Evolutionary conservation across 2,113 vertebrate genomes (phyloP).

Genomic region (Neolamprologus fasciatus): DNA sequence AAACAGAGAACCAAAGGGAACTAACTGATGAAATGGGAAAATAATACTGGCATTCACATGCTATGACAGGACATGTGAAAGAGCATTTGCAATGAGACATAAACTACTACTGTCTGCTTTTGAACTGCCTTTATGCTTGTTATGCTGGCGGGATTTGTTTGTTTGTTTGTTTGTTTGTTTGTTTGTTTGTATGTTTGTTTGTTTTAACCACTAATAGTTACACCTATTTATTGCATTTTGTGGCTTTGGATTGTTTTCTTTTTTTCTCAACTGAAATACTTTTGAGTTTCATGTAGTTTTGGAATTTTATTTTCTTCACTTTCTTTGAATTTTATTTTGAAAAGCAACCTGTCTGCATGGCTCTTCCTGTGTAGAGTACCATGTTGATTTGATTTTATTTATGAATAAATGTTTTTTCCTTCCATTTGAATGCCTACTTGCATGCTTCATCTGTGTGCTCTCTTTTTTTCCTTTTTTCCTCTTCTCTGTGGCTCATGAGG

Average conservation of each 20-base stretch:
- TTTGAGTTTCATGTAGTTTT: neutral
- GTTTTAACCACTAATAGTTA: slow-evolving; percentile 6
- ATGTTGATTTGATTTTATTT: slow-evolving; percentile 54
- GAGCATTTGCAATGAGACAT: neutral
- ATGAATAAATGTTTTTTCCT: slow-evolving; percentile 65
- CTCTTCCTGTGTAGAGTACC: slow-evolving; percentile 16
- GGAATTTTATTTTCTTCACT: neutral
- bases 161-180: neutral
- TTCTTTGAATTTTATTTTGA: neutral
- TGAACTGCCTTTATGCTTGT: slow-evolving; percentile 1
- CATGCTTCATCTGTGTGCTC: slow-evolving; percentile 53
- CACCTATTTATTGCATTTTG: slow-evolving; percentile 45
- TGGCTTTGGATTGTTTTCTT: neutral
- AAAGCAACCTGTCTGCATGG: slow-evolving; percentile 45
- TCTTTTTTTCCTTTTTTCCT: neutral
- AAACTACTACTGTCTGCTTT: slow-evolving; percentile 37
- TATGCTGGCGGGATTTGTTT: neutral
- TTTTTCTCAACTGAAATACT: neutral
- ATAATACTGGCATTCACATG: neutral
- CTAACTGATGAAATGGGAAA: neutral
- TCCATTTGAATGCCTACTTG: slow-evolving; percentile 36
- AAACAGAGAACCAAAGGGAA: neutral
- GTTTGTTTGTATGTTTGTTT: neutral
- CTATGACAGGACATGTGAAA: neutral
- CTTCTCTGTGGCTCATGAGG: neutral